Evolutionary conservation across 2,888 invertebrate genomes (phyloP), one percentile per base, ranked within the genome.

Genomic region (Unio pictorum): DNA sequence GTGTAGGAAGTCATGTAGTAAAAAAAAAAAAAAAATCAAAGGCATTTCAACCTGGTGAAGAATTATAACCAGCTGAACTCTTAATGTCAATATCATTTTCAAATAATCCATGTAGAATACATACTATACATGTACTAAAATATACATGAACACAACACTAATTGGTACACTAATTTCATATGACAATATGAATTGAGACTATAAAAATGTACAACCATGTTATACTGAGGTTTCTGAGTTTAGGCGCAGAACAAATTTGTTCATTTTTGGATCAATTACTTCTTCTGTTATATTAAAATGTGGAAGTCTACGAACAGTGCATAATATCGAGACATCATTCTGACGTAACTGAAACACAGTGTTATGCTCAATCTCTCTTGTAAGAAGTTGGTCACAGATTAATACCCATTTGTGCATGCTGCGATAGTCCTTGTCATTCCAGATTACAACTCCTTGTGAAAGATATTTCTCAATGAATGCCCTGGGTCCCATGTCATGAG

Each of bases 181-280:
- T 15, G 45, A 45, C 45, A 45, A 15, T 45, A 45, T 45, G 15
- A 45, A 45, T 3, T 45, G 45, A 45, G 45, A 45, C 45, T 45
- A 45, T 45, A 45, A 45, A 45, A 45, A 45, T 45, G 8, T 45
- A 45, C 45, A 45, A 45, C 45, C 45, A 56, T 23, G 64, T 69
- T 77, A 98, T 91, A 98, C 98, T 1, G 97, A 97, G 62, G 98
- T 98, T 90, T 99, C 98, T 0, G 98, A 98, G 89, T 97, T 98
- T 62, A 98, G 92, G 88, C 97, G 93, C 78, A 98, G 92, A 66
- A 98, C 94, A 93, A 98, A 99, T 89, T 97, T 95, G 91, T 98
- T 97, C 85, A 95, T 95, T 90, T 97, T 97, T 0, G 97, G 97
- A 91, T 98, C 97, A 23, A 98, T 95, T 0, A 98, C 95, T 90